Conservation (phyloP, 2,113 vertebrate genomes). For the Gymnobelideus leadbeateri region DNA sequence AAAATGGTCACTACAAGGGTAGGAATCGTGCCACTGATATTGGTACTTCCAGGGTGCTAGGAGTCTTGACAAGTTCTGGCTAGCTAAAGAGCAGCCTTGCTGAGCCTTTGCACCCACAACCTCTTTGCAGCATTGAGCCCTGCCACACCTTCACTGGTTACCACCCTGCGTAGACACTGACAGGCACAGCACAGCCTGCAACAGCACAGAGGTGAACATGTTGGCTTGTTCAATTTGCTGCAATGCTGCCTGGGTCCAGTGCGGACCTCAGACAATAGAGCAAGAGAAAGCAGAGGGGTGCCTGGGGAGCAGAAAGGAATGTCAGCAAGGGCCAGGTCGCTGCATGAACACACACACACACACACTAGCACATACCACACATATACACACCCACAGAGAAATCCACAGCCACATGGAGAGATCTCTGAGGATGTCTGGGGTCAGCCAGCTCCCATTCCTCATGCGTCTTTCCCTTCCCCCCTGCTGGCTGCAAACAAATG, state of each 20-base stretch:
- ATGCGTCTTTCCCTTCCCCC: conserved; percentile 3
- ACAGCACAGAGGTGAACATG: not conserved
- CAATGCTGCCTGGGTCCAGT: not conserved
- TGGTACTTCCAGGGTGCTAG: not conserved
- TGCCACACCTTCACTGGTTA: not conserved
- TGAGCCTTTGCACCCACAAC: not conserved
- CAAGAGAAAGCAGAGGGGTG: not conserved
- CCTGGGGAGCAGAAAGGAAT: not conserved
- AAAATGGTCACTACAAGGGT: not conserved
- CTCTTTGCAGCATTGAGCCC: not conserved
- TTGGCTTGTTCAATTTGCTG: not conserved
- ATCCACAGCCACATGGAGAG: not conserved
- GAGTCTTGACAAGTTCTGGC: not conserved
- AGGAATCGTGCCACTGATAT: not conserved
- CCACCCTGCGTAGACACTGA: not conserved
- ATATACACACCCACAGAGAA: not conserved
- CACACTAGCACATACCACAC: not conserved
- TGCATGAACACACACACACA: not conserved
- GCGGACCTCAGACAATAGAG: not conserved
- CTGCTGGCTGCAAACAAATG: not conserved
- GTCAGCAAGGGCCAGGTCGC: not conserved
- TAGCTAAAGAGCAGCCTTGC: not conserved
- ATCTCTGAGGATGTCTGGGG: not conserved
- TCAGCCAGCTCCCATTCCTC: not conserved
- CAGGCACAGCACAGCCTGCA: not conserved